Conservation (phyloP, 2,797 vertebrate genomes). For the Sebastes itinus region DNA sequence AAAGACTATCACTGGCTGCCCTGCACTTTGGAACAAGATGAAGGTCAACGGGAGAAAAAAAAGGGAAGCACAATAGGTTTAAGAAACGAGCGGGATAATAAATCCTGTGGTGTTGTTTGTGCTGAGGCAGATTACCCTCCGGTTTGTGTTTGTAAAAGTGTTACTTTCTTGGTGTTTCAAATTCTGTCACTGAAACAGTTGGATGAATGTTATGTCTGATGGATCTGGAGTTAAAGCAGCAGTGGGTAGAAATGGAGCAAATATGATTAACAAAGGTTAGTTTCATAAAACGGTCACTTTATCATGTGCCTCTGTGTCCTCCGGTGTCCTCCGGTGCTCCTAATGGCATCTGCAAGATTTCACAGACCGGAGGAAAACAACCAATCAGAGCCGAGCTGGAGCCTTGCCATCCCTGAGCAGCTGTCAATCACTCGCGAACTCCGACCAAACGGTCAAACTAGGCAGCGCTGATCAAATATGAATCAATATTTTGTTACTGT, state of each 20-base stretch:
- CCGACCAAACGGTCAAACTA: too few species aligned
- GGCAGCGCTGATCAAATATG: too few species aligned
- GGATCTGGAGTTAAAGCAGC: background rate
- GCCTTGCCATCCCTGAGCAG: accelerated
- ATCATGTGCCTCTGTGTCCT: too few species aligned
- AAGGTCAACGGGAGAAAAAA: slow-evolving; percentile 1
- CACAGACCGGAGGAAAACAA: too few species aligned
- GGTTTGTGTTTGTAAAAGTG: background rate
- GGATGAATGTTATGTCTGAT: background rate
- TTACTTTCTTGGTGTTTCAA: background rate
- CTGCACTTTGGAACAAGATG: slow-evolving; percentile 30
- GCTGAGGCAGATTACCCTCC: background rate
- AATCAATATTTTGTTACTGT: too few species aligned
- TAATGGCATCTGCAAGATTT: too few species aligned
- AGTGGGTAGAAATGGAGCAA: too few species aligned
- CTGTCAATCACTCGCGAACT: too few species aligned
- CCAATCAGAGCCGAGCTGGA: too few species aligned
- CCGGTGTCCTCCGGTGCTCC: too few species aligned
- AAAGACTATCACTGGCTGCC: slow-evolving; percentile 15
- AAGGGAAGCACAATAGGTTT: slow-evolving; percentile 16
- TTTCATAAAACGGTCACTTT: too few species aligned
- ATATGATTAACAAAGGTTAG: too few species aligned
- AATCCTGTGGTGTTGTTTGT: slow-evolving; percentile 10
- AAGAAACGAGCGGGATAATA: slow-evolving; percentile 6
- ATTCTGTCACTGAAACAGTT: background rate